phyloP scores from a whole-genome alignment of 2,113 vertebrate genomes.

The Callipepla squamata region DNA sequence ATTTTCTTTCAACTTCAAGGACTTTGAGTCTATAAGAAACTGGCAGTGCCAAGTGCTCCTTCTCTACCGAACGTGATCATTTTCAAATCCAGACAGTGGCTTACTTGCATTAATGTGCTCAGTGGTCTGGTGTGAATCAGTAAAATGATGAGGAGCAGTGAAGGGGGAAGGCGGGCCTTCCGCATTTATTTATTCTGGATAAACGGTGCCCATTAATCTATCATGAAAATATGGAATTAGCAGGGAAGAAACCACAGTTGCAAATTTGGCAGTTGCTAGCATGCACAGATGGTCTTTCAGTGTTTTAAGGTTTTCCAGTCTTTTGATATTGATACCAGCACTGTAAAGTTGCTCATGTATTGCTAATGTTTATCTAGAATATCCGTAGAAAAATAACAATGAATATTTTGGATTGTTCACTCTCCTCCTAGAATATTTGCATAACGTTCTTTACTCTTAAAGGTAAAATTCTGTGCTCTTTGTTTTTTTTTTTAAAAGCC shows the following conservation, averaged over 20 bases:
- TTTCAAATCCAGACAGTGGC: slow-evolving; percentile 43
- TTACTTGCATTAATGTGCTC: slow-evolving; percentile 53
- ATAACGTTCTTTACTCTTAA: slow-evolving; percentile 6
- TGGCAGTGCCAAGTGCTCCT: slow-evolving; percentile 21
- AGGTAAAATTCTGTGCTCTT: background rate
- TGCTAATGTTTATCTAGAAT: slow-evolving; percentile 54
- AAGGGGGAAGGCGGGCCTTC: slow-evolving; percentile 20
- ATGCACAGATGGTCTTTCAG: slow-evolving; percentile 62
- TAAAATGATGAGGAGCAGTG: slow-evolving; percentile 27
- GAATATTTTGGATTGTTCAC: slow-evolving; percentile 18
- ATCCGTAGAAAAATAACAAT: slow-evolving; percentile 43
- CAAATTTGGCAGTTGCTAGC: slow-evolving; percentile 62
- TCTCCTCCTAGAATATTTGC: slow-evolving; percentile 14
- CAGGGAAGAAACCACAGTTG: slow-evolving; percentile 64
- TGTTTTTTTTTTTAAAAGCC: slow-evolving; percentile 31
- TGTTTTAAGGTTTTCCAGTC: slow-evolving; percentile 68
- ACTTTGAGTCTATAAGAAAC: slow-evolving; percentile 49
- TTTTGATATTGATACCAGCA: slow-evolving; percentile 75
- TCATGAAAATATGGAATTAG: slow-evolving; percentile 72
- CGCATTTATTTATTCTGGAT: slow-evolving; percentile 65
- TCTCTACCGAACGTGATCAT: slow-evolving; percentile 34
- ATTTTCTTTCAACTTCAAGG: slow-evolving; percentile 27
- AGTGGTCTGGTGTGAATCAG: slow-evolving; percentile 47
- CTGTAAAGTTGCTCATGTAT: slow-evolving; percentile 50
- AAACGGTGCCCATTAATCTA: slow-evolving; percentile 72